Evolutionary conservation across 2,888 invertebrate species (phyloP), one percentile per base, ranked within the genome.

Genomic region (Oegoconia quadripuncta): DNA sequence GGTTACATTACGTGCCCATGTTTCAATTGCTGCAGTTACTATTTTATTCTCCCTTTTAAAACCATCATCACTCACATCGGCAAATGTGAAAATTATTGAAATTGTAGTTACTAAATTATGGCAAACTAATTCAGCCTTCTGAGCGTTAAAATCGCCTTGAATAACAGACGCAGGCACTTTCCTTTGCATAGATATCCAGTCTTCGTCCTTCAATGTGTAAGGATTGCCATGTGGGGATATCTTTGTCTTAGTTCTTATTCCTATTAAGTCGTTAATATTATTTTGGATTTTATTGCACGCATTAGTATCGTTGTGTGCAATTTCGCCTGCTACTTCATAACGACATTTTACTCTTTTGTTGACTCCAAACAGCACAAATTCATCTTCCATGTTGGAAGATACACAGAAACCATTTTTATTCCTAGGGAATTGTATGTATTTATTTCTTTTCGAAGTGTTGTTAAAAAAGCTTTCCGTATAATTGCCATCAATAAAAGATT

Each of bases 331-430:
- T 46, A 46, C 9, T 72, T 49, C 31, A 37, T 70, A 66, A 44
- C 72, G 65, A 56, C 90, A 90, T 51, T 80, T 88, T 2, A 67
- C 60, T 55, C 86, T 72, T 52, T 74, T 74, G 48, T 89, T 89
- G 7, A 64, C 59, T 9, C 89, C 89, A 64, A 90, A 90, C 44
- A 78, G 64, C 16, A 89, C 46, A 11, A 63, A 48, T 37, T 76
- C 70, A 38, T 81, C 66, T 14, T 61, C 62, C 7, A 56, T 52
- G 39, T 75, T 74, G 2, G 72, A 68, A 22, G 71, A 52, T 7
- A 69, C 41, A 56, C 90, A 90, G n/a, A 59, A 37, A 12, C 89
- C 89, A 22, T 78, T 55, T 39, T 64, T 54, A 51, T 83, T 89
- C 29, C 56, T 59, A 0, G 89, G 88, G 20, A 73, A 55, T 12